A percentile compares a stretch with the other conserved stretches of the same genome.
phyloP scores from a whole-genome alignment of 2,797 vertebrate genomes.

The Synaphobranchus kaupii region DNA sequence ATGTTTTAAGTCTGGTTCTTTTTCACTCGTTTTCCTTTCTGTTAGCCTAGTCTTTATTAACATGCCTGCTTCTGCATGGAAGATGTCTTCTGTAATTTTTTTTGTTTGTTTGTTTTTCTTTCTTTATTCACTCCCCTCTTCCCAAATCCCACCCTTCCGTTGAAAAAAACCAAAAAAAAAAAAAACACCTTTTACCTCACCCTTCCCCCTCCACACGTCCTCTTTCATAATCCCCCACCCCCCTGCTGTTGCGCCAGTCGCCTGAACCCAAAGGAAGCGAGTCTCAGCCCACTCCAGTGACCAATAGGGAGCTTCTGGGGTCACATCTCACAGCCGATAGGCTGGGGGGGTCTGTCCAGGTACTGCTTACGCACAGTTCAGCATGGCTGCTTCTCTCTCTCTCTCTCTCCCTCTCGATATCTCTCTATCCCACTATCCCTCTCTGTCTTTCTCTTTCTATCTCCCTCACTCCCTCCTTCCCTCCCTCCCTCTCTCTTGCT shows the following conservation, averaged over 20 bases:
- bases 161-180: constrained; percentile 31
- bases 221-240: constrained; percentile 37
- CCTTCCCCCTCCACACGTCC: constrained; percentile 42
- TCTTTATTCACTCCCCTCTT: constrained; percentile 51
- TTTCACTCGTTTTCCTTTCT: constrained; percentile 61
- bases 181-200: constrained; percentile 28
- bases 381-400: constrained; percentile 48
- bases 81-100: constrained; percentile 74
- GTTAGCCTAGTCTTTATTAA: constrained; percentile 71
- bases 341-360: constrained; percentile 91
- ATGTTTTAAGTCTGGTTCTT: constrained; percentile 73
- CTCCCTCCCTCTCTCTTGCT: too few species aligned
- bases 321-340: constrained; percentile 86
- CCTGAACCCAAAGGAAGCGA: constrained; percentile 90
- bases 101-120: constrained; percentile 56
- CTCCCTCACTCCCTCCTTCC: constrained; percentile 38
- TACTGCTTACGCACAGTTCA: constrained; percentile 77
- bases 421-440: constrained; percentile 48
- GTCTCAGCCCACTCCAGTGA: constrained; percentile 85
- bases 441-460: constrained; percentile 38
- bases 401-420: constrained; percentile 52
- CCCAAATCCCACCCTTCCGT: constrained; percentile 39
- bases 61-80: constrained; percentile 78
- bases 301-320: constrained; percentile 87
- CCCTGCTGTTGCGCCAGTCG: constrained; percentile 77